Conservation (phyloP, 1,140 invertebrate genomes). For the Melanaphis sacchari region DNA sequence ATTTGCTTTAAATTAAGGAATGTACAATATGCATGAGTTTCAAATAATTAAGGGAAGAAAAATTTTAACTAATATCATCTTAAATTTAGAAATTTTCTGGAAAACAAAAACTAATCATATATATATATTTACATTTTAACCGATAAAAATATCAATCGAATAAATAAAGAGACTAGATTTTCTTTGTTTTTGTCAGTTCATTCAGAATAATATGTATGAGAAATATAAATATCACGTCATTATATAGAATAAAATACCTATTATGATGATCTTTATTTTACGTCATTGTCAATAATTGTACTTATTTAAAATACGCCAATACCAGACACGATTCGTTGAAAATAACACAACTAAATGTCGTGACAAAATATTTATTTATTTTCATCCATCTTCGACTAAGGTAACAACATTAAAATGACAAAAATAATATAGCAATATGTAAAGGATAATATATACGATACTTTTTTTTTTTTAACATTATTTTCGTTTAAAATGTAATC, state of each 20-base stretch:
- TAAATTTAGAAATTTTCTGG: not conserved
- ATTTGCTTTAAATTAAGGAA: not conserved
- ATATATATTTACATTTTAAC: too few species aligned
- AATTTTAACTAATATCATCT: not conserved
- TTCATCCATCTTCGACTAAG: not conserved
- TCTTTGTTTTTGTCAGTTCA: not conserved
- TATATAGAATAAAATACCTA: not conserved
- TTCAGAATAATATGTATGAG: not conserved
- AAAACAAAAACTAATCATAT: not conserved
- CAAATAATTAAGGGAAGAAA: not conserved
- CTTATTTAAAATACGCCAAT: not conserved
- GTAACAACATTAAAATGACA: not conserved
- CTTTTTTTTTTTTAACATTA: not conserved
- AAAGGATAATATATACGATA: not conserved
- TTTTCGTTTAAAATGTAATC: not conserved
- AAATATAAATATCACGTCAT: not conserved
- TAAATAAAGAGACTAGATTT: not conserved
- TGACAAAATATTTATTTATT: constrained; percentile 3
- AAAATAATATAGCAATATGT: not conserved
- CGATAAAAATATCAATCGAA: not conserved
- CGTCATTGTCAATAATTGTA: not conserved
- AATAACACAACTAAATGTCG: not conserved
- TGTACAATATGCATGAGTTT: not conserved
- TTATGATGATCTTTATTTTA: not conserved
- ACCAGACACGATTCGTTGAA: not conserved